Percentiles rank a stretch among this genome's conserved stretches.
phyloP scores from a whole-genome alignment of 2,888 invertebrate genomes.

The Acleris emargana region DNA sequence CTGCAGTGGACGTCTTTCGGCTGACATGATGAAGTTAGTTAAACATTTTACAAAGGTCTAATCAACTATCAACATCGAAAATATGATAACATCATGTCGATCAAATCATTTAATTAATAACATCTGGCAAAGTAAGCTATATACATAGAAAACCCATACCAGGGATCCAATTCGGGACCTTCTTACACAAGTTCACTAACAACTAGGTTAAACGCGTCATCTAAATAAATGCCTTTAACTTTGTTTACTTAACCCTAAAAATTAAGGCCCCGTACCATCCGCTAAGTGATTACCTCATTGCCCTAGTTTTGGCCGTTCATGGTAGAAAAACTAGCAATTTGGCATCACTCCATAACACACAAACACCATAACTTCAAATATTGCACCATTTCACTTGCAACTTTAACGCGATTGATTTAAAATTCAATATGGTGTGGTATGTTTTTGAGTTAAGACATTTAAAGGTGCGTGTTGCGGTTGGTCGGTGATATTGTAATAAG shows the following conservation, averaged over 20 bases:
- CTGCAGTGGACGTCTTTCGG: too few species aligned
- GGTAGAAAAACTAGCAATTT: conserved; percentile 2
- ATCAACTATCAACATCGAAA: too few species aligned
- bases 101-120: too few species aligned
- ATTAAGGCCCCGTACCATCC: conserved; percentile 28
- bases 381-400: not conserved
- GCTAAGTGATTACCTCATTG: conserved; percentile 23
- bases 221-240: too few species aligned
- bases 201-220: too few species aligned
- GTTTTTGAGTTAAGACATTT: not conserved
- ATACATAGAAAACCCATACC: too few species aligned
- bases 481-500: not conserved
- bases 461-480: not conserved
- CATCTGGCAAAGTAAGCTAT: too few species aligned
- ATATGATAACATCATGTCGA: too few species aligned
- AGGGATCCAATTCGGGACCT: too few species aligned
- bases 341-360: not conserved
- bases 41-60: too few species aligned
- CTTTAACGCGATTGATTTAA: not conserved
- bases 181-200: too few species aligned
- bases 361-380: not conserved
- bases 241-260: conserved; percentile 17
- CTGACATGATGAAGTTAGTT: too few species aligned
- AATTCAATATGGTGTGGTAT: not conserved
- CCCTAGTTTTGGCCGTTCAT: conserved; percentile 14